Evolutionary conservation across 2,888 invertebrate genomes (phyloP).

Genomic region (Pardosa pseudoannulata): DNA sequence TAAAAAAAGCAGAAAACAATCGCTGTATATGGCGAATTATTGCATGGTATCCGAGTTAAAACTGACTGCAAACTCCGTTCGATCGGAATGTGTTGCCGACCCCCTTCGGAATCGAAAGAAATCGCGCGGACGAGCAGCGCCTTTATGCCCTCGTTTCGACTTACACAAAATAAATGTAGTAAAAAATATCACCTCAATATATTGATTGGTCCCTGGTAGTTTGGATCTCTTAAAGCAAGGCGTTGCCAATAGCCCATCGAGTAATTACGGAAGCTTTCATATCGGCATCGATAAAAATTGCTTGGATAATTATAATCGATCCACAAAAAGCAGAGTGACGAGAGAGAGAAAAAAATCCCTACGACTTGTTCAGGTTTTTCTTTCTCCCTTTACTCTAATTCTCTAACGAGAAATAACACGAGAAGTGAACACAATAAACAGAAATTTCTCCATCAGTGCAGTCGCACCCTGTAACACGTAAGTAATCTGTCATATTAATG

Average conservation of each 20-base stretch:
- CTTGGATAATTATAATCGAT: constrained; percentile 19
- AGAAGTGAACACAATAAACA: neutral
- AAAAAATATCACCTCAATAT: neutral
- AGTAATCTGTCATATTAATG: neutral
- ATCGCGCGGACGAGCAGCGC: too few species aligned
- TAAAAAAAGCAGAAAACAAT: too few species aligned
- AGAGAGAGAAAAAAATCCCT: neutral
- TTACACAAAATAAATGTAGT: neutral
- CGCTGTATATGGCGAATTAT: too few species aligned
- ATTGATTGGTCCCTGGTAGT: neutral
- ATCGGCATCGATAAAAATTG: constrained; percentile 3
- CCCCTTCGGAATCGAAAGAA: too few species aligned
- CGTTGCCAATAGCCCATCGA: constrained; percentile 1
- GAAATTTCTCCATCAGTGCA: neutral
- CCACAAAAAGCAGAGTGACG: neutral
- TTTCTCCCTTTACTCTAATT: too few species aligned
- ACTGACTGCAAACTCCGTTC: too few species aligned
- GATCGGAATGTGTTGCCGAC: too few species aligned
- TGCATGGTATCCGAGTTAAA: too few species aligned
- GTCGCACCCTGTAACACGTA: neutral
- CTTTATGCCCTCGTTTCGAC: neutral
- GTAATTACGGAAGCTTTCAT: constrained; percentile 11
- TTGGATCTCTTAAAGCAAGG: neutral
- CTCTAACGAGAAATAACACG: neutral
- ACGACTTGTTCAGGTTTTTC: too few species aligned